phyloP scores from a whole-genome alignment of 2,113 vertebrate genomes.

The Burhinus oedicnemus region DNA sequence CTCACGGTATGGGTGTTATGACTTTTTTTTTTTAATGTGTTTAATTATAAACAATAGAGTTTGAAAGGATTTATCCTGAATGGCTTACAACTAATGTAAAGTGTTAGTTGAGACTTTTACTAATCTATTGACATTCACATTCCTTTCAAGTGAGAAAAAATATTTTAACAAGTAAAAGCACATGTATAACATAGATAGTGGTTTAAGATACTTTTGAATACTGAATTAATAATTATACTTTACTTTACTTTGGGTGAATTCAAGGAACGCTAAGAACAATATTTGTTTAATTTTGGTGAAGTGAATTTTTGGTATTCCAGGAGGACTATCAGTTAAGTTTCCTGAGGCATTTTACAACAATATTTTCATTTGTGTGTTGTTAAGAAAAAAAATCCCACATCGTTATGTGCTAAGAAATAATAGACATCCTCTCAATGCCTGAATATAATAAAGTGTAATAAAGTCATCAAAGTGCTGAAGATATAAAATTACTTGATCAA shows the following conservation, averaged over 20 bases:
- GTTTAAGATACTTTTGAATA: background rate
- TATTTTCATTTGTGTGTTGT: background rate
- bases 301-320: background rate
- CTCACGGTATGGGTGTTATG: background rate
- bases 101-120: background rate
- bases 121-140: background rate
- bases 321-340: background rate
- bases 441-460: background rate
- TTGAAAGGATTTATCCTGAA: background rate
- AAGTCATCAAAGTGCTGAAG: background rate
- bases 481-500: background rate
- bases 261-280: rapidly evolving
- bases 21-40: background rate
- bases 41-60: background rate
- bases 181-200: background rate
- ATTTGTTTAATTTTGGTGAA: background rate
- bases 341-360: background rate
- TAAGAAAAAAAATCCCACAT: background rate
- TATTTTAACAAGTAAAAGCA: background rate
- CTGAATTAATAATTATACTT: background rate
- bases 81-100: background rate
- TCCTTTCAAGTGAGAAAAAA: background rate
- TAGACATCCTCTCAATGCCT: background rate
- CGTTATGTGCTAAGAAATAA: background rate
- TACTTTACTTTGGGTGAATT: background rate